Base-by-base conservation (phyloP, 2,797 vertebrate species). In the Sebastes cheni region DNA sequence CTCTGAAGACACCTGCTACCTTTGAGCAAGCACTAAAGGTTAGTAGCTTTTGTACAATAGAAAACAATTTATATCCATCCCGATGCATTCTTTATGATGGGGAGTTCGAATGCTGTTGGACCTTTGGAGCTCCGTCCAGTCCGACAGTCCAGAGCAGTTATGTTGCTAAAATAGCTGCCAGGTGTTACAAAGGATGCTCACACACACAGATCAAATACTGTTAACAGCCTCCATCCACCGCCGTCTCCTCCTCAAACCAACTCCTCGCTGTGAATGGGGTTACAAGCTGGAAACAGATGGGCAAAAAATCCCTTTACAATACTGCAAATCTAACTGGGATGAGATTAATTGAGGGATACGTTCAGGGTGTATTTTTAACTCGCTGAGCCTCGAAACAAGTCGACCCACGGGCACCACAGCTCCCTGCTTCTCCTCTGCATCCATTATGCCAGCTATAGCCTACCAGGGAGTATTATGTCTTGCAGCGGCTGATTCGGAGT, bases 321-420 rank as follows among this genome's bases (percentile, higher is more conserved):
- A 36, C 42, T 46, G 72, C 75, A 83, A 65, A 76, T 85, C 86
- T 84, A 85, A 91, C 82, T 18, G 54, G 71, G 66, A 88, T 86
- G 76, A 90, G 90, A 93, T 93, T 95, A 93, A 95, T 86, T 92
- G 81, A 84, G 86, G 77, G 83, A 85, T 75, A 70, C 42, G 76
- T 85, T 59, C 22, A 39, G 75, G 75, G 85, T 87, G 82, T 92
- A 91, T 93, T 91, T 94, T 93, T 91, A 88, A 89, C 90, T 91
- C 75, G 27, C 77, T 72, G 80, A 91, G 89, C 76, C 46, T 87
- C 84, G 83, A 91, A 93, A 94, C 83, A 90, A 92, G 81, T 84
- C 59, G 50, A 91, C 85, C 88, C 82, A 62, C 46, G 34, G 87
- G 87, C 92, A 91, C 80, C 80, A 65, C 69, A 25, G 79, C 85